Evolutionary conservation across 2,888 invertebrate genomes (phyloP).

Genomic region (Salticus scenicus): DNA sequence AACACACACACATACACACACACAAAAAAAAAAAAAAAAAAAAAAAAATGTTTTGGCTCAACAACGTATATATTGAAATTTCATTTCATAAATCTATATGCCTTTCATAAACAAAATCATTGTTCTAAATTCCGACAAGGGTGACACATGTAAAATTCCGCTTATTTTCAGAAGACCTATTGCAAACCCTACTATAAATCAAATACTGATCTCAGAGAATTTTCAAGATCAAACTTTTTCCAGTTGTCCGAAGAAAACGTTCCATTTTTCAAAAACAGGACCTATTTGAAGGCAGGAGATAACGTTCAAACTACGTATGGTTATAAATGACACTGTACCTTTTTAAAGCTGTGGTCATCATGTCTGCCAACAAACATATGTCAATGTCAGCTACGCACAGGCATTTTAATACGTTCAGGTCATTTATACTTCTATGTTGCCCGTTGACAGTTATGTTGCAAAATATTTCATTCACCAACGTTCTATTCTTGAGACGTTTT

Average conservation of each 20-base stretch:
- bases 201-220: neutral
- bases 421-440: slow-evolving; percentile 29
- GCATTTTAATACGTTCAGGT: slow-evolving; percentile 30
- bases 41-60: no score
- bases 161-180: neutral
- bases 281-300: neutral
- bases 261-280: slow-evolving; percentile 45
- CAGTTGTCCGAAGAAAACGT: slow-evolving; percentile 23
- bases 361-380: slow-evolving; percentile 4
- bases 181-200: neutral
- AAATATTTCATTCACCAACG: neutral
- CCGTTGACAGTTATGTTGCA: slow-evolving; percentile 5
- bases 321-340: slow-evolving; percentile 17
- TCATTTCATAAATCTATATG: neutral
- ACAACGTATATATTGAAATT: no score
- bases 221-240: slow-evolving; percentile 28
- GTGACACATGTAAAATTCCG: neutral
- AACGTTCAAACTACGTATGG: neutral
- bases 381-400: slow-evolving; percentile 4
- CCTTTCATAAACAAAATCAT: neutral
- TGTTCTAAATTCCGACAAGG: neutral
- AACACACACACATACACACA: no score
- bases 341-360: slow-evolving; percentile 22
- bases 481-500: neutral
- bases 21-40: no score